Conservation (phyloP, 2,888 invertebrate genomes). For the Emmelina monodactyla region DNA sequence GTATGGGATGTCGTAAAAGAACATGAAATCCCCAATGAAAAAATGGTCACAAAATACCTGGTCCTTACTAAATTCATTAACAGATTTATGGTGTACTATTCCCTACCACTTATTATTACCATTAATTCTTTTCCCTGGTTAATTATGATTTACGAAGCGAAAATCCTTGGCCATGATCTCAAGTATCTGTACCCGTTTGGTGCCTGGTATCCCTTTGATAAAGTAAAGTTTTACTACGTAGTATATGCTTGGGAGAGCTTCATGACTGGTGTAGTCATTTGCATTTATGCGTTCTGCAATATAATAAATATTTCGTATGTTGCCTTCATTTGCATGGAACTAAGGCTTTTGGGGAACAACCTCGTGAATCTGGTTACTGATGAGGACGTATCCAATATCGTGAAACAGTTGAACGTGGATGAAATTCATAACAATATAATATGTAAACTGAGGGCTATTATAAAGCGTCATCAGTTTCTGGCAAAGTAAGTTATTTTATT, state of each 20-base stretch:
- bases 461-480: constrained; percentile 30
- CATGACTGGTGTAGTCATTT: constrained; percentile 38
- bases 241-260: constrained; percentile 42
- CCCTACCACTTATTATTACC: constrained; percentile 24
- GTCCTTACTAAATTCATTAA: constrained; percentile 22
- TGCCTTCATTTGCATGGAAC: constrained; percentile 40
- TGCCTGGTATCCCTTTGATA: constrained; percentile 53
- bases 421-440: constrained; percentile 23
- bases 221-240: constrained; percentile 36
- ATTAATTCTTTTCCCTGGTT: constrained; percentile 37
- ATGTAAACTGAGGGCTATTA: constrained; percentile 30
- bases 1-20: constrained; percentile 31
- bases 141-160: constrained; percentile 34
- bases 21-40: constrained; percentile 21
- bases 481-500: constrained; percentile 24
- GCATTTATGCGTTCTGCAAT: constrained; percentile 29
- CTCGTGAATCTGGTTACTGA: constrained; percentile 27
- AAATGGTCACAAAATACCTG: constrained; percentile 27
- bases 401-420: constrained; percentile 12
- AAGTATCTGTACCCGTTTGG: constrained; percentile 40
- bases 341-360: constrained; percentile 32
- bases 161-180: constrained; percentile 23
- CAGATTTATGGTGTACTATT: constrained; percentile 32
- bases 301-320: constrained; percentile 34
- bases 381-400: constrained; percentile 25